Evolutionary conservation across 2,113 vertebrate genomes (phyloP).

Genomic region (Misgurnus mizolepis): DNA sequence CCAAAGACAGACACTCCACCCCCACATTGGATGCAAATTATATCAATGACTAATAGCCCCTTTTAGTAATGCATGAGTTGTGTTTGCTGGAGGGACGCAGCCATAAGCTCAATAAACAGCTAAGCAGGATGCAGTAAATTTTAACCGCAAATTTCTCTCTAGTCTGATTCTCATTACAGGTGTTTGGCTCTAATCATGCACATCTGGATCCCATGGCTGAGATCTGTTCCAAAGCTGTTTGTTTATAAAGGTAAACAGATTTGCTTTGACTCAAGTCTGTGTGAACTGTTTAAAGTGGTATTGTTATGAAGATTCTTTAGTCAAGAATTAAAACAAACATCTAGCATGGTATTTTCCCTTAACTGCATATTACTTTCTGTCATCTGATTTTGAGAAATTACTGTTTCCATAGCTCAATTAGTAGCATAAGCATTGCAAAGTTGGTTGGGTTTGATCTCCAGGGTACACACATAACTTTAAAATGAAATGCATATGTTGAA

Average conservation of each 20-base stretch:
- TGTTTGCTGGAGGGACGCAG: slow-evolving; percentile 50
- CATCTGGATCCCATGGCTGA: slow-evolving; percentile 52
- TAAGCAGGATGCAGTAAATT: slow-evolving; percentile 57
- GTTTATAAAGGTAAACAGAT: slow-evolving; percentile 49
- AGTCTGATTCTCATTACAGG: slow-evolving; percentile 56
- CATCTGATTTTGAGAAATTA: too few species aligned
- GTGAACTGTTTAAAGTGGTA: background rate
- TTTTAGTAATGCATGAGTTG: slow-evolving; percentile 61
- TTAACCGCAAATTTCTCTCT: slow-evolving; percentile 43
- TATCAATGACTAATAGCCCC: slow-evolving; percentile 56
- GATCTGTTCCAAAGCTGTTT: slow-evolving; percentile 47
- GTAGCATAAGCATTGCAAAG: too few species aligned
- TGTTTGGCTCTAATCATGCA: slow-evolving; percentile 55
- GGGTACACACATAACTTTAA: too few species aligned
- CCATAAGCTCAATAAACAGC: slow-evolving; percentile 54
- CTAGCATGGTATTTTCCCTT: background rate
- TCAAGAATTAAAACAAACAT: background rate
- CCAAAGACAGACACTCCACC: slow-evolving; percentile 1
- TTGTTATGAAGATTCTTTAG: background rate
- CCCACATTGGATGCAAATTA: slow-evolving; percentile 47
- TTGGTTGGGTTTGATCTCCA: too few species aligned
- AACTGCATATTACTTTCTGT: too few species aligned
- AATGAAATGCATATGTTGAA: too few species aligned
- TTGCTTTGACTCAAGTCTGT: background rate
- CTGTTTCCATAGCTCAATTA: too few species aligned